These are phyloP conservation scores for Sesamia inferens DNA, from an alignment of 2,888 invertebrate species.

Conservation along the genomic window DNA sequence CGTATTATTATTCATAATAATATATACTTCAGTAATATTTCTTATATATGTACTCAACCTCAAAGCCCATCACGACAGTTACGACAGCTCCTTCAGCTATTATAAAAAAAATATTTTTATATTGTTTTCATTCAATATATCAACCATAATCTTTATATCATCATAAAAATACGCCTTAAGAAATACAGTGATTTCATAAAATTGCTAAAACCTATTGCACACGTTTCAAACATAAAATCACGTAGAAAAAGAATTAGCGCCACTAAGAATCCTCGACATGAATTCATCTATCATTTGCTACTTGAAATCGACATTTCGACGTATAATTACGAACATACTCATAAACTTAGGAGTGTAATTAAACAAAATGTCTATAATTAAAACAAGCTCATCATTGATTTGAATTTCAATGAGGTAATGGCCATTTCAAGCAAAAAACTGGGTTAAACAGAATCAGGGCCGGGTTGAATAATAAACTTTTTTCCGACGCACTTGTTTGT, in stretches of 20 bases:
- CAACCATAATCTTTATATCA: background rate
- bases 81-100: constrained; percentile 20
- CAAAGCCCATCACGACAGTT: background rate
- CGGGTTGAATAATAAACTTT: constrained; percentile 45
- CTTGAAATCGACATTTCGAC: constrained; percentile 56
- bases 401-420: constrained; percentile 60
- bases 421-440: constrained; percentile 44
- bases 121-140: background rate
- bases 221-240: constrained; percentile 23
- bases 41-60: background rate
- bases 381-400: constrained; percentile 64
- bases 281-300: constrained; percentile 48
- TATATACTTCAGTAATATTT: background rate
- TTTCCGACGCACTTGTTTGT: constrained; percentile 7
- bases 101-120: background rate
- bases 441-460: constrained; percentile 46
- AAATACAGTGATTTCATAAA: constrained; percentile 12
- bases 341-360: constrained; percentile 49
- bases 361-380: constrained; percentile 61
- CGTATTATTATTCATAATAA: background rate
- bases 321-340: constrained; percentile 56
- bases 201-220: constrained; percentile 5
- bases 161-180: background rate
- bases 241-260: constrained; percentile 33
- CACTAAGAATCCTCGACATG: constrained; percentile 28